Base-by-base conservation (phyloP, 2,113 vertebrate genomes). In the Pteruthius melanotis region DNA sequence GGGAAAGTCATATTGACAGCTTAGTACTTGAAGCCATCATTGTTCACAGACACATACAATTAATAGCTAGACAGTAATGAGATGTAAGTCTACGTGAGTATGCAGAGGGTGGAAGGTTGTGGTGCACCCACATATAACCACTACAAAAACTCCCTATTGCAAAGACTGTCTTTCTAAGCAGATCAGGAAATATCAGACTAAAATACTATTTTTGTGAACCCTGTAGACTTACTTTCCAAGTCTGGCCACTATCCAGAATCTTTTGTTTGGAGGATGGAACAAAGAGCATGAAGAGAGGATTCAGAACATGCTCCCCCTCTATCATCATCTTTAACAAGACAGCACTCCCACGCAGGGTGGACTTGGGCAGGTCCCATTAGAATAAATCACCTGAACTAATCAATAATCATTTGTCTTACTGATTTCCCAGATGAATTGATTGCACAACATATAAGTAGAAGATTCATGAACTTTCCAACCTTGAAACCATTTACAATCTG, bases 31-130 rank as follows among this genome's bases (percentile, higher is more conserved):
- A 90, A 96, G 83, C 91, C 91, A 94, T 92, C 95, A 93, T 83
- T 97, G 91, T 86, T 98, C 88, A 92, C 80, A 96, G 89, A 97
- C 91, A 97, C 94, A 95, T 89, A 72, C 94, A 96, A 94, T 92
- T 96, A 95, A 95, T 86, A 95, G 79, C 90, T 90, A 95, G 94
- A 97, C 84, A 85, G 71, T 86, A 96, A 97, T 88, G 89, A 96
- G 87, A 95, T 93, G 50, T 33, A 88, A 79, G 93, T 95, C 94
- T 96, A 88, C 1, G 0, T 44, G 84, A 91, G 71, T 40, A 90
- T 44, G 56, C 59, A 93, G 85, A 93, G 85, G 84, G 71, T 65
- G 68, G 75, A 94, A 91, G 87, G 81, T 94, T 95, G 78, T 93
- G 82, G 70, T 93, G 52, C 91, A 87, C 65, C 74, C 87, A 84